Base-by-base conservation (phyloP, 2,797 vertebrate genomes). In the Chrysocyon brachyurus region DNA sequence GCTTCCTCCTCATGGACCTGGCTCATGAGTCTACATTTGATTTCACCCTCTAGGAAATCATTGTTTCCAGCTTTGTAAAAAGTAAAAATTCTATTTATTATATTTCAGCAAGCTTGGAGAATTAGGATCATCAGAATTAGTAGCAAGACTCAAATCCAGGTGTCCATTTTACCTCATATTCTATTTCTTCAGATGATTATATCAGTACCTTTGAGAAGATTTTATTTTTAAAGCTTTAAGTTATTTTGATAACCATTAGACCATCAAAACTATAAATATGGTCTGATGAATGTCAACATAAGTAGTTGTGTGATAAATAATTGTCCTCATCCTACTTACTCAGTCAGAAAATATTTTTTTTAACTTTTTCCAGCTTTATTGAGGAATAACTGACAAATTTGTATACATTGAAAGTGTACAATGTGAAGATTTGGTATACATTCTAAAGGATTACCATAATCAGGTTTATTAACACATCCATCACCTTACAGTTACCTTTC, bases 151-250 rank as follows among this genome's bases (percentile, higher is more conserved):
- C 1, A 78, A 95, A 97, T 40, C 28, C 40, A 31, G 85, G 36
- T 31, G 59, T 28, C 0, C 1, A 10, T 87, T 86, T 95, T 81
- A 82, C 73, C 5, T 3, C 49, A 19, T 56, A 52, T 26, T 70
- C 19, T 82, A 54, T 97, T 95, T 94, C 75, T 94, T 96, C 57
- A 33, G 61, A n/a, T n/a, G 68, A 88, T 70, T 84, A 46, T 12
- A 86, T 88, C 66, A 70, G 66, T 96, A 90, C 2, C 93, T 93
- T 86, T 82, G 87, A 97, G 3, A 97, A 97, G 4, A 97, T 97
- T 91, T 70, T 72, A 49, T 63, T 93, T 96, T 97, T 79, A 95
- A 96, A 92, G 22, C 70, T 84, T 96, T 93, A 95, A 68, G 77
- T 91, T 90, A 96, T 91, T 85, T 72, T 94, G 84, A 79, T 63